Conservation (phyloP, 2,113 vertebrate genomes). For the Pongo abelii region DNA sequence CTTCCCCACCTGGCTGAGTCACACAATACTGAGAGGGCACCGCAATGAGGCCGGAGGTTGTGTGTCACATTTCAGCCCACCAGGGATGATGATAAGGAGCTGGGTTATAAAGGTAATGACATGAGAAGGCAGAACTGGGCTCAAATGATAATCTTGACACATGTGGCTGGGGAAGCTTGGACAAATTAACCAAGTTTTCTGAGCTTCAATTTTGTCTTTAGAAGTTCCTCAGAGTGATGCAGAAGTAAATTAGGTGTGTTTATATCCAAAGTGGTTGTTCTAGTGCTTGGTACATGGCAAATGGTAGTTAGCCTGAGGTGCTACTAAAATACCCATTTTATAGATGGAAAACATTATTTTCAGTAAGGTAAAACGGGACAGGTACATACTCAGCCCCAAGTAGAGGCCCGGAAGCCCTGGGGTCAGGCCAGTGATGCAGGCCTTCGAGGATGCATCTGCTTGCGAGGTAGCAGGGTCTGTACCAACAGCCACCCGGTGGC, state of each 20-base stretch:
- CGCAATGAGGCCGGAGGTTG: neutral
- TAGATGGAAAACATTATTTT: neutral
- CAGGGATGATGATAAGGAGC: neutral
- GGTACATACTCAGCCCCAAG: too few relatives aligned
- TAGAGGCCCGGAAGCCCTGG: neutral
- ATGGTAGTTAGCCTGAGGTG: neutral
- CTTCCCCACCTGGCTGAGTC: neutral
- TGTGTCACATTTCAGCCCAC: neutral
- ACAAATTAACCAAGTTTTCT: neutral
- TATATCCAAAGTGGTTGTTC: neutral
- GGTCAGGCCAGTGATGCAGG: fast-evolving
- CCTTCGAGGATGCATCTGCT: neutral
- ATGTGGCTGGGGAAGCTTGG: neutral
- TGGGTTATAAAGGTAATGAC: neutral
- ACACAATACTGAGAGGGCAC: neutral
- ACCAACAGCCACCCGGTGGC: neutral
- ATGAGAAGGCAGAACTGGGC: neutral
- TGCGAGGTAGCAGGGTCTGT: neutral
- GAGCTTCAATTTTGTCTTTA: neutral
- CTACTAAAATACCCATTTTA: neutral
- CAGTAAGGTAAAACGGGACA: neutral
- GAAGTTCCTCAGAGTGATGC: neutral
- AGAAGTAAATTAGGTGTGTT: neutral
- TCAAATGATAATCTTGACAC: neutral
- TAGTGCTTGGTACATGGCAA: neutral